phyloP scores from a whole-genome alignment of 1,140 invertebrate species.

The Penaeus indicus region DNA sequence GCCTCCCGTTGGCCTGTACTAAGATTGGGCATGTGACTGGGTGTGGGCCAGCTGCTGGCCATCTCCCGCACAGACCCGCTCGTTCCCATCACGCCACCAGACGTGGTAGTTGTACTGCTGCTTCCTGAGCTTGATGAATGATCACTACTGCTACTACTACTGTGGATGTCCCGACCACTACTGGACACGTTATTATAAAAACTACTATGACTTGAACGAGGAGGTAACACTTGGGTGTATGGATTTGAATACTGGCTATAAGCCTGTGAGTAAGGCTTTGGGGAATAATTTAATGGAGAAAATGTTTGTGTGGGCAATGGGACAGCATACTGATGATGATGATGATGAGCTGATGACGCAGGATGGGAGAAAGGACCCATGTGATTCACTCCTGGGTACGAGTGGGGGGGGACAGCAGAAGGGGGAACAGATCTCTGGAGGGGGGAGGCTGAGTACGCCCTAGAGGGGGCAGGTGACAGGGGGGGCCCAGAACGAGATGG shows the following conservation, averaged over 20 bases:
- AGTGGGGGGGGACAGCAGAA: slow-evolving; percentile 51
- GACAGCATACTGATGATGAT: slow-evolving; percentile 47
- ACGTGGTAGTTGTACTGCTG: slow-evolving; percentile 57
- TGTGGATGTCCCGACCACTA: slow-evolving; percentile 47
- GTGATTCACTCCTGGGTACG: slow-evolving; percentile 59
- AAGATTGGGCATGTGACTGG: slow-evolving; percentile 36
- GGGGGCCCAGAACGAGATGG: slow-evolving; percentile 64
- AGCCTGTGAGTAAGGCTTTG: slow-evolving; percentile 59
- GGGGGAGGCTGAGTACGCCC: slow-evolving; percentile 57
- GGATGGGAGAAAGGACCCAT: slow-evolving; percentile 43
- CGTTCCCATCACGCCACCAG: slow-evolving; percentile 44
- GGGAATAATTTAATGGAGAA: slow-evolving; percentile 58
- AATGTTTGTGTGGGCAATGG: slow-evolving; percentile 55
- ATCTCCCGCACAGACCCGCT: slow-evolving; percentile 57
- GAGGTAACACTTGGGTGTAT: slow-evolving; percentile 62
- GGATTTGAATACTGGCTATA: slow-evolving; percentile 62
- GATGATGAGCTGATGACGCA: slow-evolving; percentile 41
- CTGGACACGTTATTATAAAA: slow-evolving; percentile 50
- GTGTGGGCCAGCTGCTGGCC: slow-evolving; percentile 58
- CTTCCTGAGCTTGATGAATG: slow-evolving; percentile 58
- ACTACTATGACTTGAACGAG: slow-evolving; percentile 52
- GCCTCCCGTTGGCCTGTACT: slow-evolving; percentile 53
- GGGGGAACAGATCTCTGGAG: slow-evolving; percentile 58
- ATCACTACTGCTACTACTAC: slow-evolving; percentile 61
- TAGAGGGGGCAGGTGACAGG: slow-evolving; percentile 65